Evolutionary conservation across 2,113 vertebrate genomes (phyloP).

Genomic region (Corapipo altera): DNA sequence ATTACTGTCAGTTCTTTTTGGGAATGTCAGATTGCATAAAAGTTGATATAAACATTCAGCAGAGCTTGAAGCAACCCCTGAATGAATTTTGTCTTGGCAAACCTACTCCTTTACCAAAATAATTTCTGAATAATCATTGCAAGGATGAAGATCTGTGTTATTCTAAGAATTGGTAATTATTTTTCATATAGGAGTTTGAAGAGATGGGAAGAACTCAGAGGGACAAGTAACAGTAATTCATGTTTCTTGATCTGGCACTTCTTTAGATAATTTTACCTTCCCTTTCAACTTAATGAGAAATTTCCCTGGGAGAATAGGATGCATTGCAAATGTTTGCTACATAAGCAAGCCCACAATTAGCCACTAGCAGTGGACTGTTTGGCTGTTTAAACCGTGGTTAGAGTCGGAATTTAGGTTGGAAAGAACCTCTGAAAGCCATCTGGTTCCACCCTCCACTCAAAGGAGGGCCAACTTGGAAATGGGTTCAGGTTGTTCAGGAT

Average conservation of each 20-base stretch:
- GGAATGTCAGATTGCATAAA: constrained; percentile 55
- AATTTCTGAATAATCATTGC: background rate
- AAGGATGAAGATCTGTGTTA: background rate
- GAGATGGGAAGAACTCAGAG: background rate
- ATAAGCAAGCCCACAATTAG: background rate
- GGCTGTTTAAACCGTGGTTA: background rate
- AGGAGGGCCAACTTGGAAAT: background rate
- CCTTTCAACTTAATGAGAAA: background rate
- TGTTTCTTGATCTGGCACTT: background rate
- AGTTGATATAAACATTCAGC: constrained; percentile 32
- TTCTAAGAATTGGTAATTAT: background rate
- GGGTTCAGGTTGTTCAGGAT: background rate
- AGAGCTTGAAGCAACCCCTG: constrained; percentile 51
- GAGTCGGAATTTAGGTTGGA: background rate
- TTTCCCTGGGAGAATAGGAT: background rate
- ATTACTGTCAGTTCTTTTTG: constrained; percentile 40
- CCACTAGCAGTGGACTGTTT: background rate
- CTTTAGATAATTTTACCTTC: background rate
- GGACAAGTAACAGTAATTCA: background rate
- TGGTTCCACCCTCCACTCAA: background rate
- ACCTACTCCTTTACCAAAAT: constrained; percentile 3
- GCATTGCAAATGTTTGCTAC: background rate
- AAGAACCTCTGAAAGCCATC: background rate
- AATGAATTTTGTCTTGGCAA: constrained; percentile 30
- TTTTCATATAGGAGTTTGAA: background rate